Percentiles rank a stretch among this genome's conserved stretches.
Evolutionary conservation across 2,797 vertebrate species (phyloP).

Genomic region (Pitangus sulphuratus): DNA sequence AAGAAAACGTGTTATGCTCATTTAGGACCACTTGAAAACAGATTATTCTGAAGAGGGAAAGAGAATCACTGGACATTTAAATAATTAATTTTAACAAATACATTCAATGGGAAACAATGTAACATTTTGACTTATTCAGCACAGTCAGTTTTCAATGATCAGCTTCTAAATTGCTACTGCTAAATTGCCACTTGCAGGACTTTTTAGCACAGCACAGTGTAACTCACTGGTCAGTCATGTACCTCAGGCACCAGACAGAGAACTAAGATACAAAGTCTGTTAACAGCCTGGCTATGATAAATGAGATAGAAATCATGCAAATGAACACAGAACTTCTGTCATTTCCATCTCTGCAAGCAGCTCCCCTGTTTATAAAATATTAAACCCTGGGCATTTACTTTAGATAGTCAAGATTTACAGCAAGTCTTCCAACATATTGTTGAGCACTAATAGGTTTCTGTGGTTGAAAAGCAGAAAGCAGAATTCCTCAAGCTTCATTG

Average conservation of each 20-base stretch:
- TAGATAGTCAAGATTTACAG: conserved; percentile 18
- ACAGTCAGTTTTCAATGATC: conserved; percentile 56
- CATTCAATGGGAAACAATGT: conserved; percentile 41
- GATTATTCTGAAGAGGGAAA: conserved; percentile 50
- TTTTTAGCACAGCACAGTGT: conserved; percentile 22
- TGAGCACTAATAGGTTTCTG: not conserved
- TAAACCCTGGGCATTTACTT: not conserved
- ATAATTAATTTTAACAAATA: conserved; percentile 67
- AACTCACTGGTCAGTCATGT: conserved; percentile 52
- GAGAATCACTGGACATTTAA: conserved; percentile 54
- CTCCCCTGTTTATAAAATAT: not conserved
- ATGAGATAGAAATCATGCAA: conserved; percentile 37
- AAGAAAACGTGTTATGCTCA: not conserved
- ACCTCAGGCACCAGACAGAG: not conserved
- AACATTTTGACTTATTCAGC: conserved; percentile 72
- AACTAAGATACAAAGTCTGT: conserved; percentile 15
- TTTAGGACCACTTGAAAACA: conserved; percentile 29
- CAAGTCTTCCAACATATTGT: not conserved
- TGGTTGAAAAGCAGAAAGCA: conserved; percentile 7
- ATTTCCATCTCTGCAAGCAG: not conserved
- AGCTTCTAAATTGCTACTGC: conserved; percentile 56
- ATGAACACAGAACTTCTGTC: not conserved
- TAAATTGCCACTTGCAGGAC: conserved; percentile 61
- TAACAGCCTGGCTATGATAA: conserved; percentile 35
- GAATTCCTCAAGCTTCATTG: not conserved